Base-by-base conservation (phyloP, 2,888 invertebrate genomes). In the Capitulum mitella region DNA sequence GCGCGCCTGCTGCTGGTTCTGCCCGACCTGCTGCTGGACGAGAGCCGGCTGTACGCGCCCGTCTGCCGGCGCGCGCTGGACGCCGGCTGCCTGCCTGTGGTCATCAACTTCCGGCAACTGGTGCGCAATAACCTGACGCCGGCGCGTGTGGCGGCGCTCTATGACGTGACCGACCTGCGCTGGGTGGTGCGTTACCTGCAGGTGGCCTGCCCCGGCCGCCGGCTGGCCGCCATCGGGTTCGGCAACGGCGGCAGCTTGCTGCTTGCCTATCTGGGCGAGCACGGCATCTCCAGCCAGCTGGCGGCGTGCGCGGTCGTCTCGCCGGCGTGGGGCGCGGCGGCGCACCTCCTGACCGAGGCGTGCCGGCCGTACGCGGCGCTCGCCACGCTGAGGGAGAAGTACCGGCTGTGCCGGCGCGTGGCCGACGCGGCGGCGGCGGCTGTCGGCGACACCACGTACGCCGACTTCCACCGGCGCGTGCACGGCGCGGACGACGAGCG, bases 21-120 rank as follows among this genome's bases (percentile, higher is more conserved):
- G n/a, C 58, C 58, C n/a, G 58, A 58, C 29, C 58, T 58, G 58
- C 58, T 58, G n/a, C 58, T 58, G n/a, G 58, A 58, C 58, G 58
- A 58, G n/a, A n/a, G n/a, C 29, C 58, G 58, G 29, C 58, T 58
- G 29, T 58, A 58, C 58, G 58, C 29, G 58, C 58, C 58, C 58
- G 58, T 58, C 10, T 58, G 58, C n/a, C 58, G 58, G 58, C 58
- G 58, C 29, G 58, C 58, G n/a, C 29, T 58, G n/a, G 58, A 26
- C n/a, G 58, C 58, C 12, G 58, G 58, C 3, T 58, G n/a, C 58
- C n/a, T 58, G 8, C 58, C 58, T 1, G 58, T 58, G n/a, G 58
- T 58, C n/a, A 29, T 58, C 29, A 58, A 58, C 58, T 58, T 58
- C 58, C n/a, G 58, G 6, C 58, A 58, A 29, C 58, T 58, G 58